phyloP scores from a whole-genome alignment of 1,140 invertebrate genomes.

The Leucophenga varia region DNA sequence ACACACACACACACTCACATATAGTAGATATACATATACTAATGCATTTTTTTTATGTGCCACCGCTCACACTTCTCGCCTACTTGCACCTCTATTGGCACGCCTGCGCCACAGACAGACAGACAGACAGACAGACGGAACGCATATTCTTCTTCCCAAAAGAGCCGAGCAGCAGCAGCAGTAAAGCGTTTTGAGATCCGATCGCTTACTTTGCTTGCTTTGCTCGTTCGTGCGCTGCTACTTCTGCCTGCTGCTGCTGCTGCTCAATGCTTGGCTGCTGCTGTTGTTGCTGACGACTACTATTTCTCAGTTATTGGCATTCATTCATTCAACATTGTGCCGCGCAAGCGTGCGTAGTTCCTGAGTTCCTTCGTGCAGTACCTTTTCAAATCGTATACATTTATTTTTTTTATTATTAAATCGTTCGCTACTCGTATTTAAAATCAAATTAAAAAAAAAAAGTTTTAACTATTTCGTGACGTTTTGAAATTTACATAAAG shows the following conservation, averaged over 20 bases:
- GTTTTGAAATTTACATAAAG: too few species aligned
- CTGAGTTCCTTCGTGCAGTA: constrained; percentile 50
- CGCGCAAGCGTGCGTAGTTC: constrained; percentile 52
- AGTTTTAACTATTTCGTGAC: too few species aligned
- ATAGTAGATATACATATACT: constrained; percentile 12
- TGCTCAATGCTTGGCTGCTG: constrained; percentile 15
- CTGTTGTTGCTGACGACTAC: constrained; percentile 39
- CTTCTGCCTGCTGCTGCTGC: too few species aligned
- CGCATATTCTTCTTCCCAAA: too few species aligned
- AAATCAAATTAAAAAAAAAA: constrained; percentile 12
- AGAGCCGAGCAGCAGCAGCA: constrained; percentile 30
- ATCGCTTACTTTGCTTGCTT: constrained; percentile 45
- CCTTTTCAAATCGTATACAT: too few species aligned
- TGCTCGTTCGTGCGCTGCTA: constrained; percentile 28
- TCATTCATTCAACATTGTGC: constrained; percentile 53
- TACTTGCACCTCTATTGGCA: too few species aligned
- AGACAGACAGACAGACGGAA: too few species aligned
- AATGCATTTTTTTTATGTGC: constrained; percentile 27
- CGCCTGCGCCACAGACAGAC: too few species aligned
- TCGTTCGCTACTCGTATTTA: too few species aligned
- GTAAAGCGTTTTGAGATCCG: too few species aligned
- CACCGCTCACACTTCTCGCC: background rate
- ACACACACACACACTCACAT: constrained; percentile 12
- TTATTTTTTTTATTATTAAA: too few species aligned
- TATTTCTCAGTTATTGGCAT: constrained; percentile 53